phyloP scores from a whole-genome alignment of 1,140 invertebrate genomes.

The Drosophila subpulchrella region DNA sequence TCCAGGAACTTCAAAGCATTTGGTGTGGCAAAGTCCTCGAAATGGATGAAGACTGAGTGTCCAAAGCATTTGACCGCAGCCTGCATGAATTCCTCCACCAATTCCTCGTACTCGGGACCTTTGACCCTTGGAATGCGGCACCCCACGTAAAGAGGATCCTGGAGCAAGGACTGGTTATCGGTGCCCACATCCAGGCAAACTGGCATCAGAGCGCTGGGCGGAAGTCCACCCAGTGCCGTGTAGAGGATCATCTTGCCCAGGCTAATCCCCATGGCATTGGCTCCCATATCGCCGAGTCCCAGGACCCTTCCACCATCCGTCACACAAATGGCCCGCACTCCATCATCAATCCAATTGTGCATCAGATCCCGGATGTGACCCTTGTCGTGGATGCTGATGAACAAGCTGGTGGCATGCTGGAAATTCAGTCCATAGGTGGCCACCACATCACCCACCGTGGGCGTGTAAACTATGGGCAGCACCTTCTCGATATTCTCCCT shows the following conservation, averaged over 20 bases:
- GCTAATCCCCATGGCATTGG: conserved; percentile 98
- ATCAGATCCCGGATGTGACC: conserved; percentile 95
- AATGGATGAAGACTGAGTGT: conserved; percentile 93
- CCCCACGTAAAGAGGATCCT: conserved; percentile 98
- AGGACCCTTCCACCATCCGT: conserved; percentile 98
- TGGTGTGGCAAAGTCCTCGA: conserved; percentile 97
- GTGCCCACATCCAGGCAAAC: conserved; percentile 97
- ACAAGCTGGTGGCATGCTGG: conserved; percentile 92
- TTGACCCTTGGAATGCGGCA: conserved; percentile 92
- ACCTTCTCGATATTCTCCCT: conserved; percentile 94
- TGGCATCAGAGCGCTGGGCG: conserved; percentile 94
- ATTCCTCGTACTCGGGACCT: conserved; percentile 95
- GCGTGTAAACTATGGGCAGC: conserved; percentile 87
- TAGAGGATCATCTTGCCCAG: conserved; percentile 97
- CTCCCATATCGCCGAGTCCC: conserved; percentile 96
- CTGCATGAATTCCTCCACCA: conserved; percentile 98
- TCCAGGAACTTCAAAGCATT: conserved; percentile 96
- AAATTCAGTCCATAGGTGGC: conserved; percentile 85
- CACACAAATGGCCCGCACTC: conserved; percentile 96
- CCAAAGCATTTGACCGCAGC: conserved; percentile 94
- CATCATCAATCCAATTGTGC: conserved; percentile 69
- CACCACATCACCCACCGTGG: conserved; percentile 89
- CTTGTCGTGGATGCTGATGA: conserved; percentile 97
- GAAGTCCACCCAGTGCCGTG: conserved; percentile 96
- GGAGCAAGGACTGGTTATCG: conserved; percentile 92